phyloP scores from a whole-genome alignment of 1,140 invertebrate genomes.

The Eupeodes corollae region DNA sequence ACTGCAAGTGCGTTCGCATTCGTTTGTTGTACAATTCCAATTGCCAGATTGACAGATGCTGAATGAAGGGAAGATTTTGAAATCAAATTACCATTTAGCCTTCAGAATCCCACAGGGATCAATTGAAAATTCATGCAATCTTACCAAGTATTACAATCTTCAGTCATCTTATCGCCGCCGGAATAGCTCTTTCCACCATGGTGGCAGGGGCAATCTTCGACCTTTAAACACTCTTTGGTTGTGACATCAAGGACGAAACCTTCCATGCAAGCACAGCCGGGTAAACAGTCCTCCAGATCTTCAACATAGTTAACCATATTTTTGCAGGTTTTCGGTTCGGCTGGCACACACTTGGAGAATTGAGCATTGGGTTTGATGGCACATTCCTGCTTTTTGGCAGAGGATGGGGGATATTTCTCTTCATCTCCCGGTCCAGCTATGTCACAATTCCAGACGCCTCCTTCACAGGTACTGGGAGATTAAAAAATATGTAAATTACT shows the following conservation, averaged over 20 bases:
- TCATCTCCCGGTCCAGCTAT: constrained; percentile 51
- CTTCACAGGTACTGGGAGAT: constrained; percentile 52
- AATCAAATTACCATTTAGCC: background rate
- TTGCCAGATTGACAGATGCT: constrained; percentile 54
- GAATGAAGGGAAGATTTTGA: constrained; percentile 13
- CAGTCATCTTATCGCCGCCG: constrained; percentile 61
- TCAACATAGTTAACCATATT: constrained; percentile 56
- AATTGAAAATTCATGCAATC: constrained; percentile 11
- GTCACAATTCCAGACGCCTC: constrained; percentile 62
- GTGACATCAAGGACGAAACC: constrained; percentile 62
- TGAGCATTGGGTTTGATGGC: constrained; percentile 48
- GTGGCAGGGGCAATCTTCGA: constrained; percentile 70
- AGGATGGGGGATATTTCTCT: constrained; percentile 46
- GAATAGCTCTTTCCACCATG: constrained; percentile 72
- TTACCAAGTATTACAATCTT: constrained; percentile 76
- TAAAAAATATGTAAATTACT: too few species aligned
- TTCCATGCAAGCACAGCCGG: constrained; percentile 66
- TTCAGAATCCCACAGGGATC: too few species aligned
- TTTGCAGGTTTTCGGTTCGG: constrained; percentile 67
- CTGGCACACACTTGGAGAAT: constrained; percentile 63
- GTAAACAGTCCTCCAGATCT: constrained; percentile 48
- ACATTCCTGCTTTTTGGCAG: constrained; percentile 49
- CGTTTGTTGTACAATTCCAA: constrained; percentile 53
- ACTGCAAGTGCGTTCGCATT: constrained; percentile 58
- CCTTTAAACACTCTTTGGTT: constrained; percentile 54